Evolutionary conservation across 1,140 invertebrate species (phyloP).

Genomic region (Carcinoscorpius rotundicauda): DNA sequence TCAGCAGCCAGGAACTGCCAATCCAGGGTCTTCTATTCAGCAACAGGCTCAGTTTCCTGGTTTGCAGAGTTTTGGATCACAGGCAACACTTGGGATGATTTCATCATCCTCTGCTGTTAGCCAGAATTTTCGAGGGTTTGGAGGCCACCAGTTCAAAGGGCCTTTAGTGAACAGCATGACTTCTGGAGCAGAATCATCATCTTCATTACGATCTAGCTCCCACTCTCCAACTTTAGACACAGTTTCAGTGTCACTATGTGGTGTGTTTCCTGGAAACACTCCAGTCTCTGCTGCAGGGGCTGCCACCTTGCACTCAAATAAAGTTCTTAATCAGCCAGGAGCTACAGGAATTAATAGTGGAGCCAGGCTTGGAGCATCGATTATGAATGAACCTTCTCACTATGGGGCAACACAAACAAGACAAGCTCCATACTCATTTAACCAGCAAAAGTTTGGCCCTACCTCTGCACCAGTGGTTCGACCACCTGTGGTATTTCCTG

Average conservation of each 20-base stretch:
- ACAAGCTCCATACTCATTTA: conserved; percentile 16
- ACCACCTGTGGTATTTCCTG: conserved; percentile 11
- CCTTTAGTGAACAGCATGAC: conserved; percentile 9
- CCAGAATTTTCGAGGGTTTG: conserved; percentile 16
- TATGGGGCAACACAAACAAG: conserved; percentile 13
- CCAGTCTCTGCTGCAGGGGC: conserved; percentile 9
- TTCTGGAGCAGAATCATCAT: conserved; percentile 9
- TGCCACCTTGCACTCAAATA: too few relatives aligned
- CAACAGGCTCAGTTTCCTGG: conserved; percentile 19
- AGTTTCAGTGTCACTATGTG: conserved; percentile 5
- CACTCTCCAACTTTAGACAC: conserved; percentile 13
- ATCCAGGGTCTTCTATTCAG: conserved; percentile 19
- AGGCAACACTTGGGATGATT: conserved; percentile 15
- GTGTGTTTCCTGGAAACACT: conserved; percentile 11
- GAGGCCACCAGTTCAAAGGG: conserved; percentile 19
- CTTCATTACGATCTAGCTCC: conserved; percentile 7
- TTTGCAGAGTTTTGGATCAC: conserved; percentile 20
- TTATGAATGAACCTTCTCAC: conserved; percentile 10
- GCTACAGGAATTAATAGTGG: conserved; percentile 1
- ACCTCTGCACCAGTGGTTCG: conserved; percentile 7
- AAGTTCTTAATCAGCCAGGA: neutral
- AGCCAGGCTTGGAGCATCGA: conserved; percentile 5
- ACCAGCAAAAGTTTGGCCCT: conserved; percentile 14
- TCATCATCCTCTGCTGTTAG: conserved; percentile 15
- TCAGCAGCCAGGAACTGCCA: conserved; percentile 16